Conservation (phyloP, 2,888 invertebrate genomes). For the Aphodius granarius region DNA sequence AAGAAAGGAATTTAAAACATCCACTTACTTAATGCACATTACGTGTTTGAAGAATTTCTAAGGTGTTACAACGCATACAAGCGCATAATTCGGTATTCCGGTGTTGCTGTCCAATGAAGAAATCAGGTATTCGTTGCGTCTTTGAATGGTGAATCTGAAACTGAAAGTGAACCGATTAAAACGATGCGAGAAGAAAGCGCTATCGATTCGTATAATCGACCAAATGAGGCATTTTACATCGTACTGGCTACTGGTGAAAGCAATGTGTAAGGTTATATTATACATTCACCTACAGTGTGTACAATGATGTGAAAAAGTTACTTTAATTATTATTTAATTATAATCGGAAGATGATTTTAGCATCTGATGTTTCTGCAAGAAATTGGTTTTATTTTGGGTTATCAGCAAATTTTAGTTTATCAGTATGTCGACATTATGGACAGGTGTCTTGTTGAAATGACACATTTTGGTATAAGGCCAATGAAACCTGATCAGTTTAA, state of each 20-base stretch:
- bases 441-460: too few relatives aligned
- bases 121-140: neutral
- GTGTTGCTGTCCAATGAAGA: neutral
- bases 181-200: neutral
- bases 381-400: too few relatives aligned
- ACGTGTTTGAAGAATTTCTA: neutral
- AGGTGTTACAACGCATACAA: neutral
- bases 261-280: neutral
- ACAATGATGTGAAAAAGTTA: neutral
- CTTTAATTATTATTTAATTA: neutral
- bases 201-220: neutral
- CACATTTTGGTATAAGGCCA: too few relatives aligned
- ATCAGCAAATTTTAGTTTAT: too few relatives aligned
- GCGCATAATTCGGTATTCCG: neutral
- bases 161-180: neutral
- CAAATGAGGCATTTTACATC: neutral
- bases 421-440: too few relatives aligned
- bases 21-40: neutral
- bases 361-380: too few relatives aligned
- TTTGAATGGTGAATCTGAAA: neutral
- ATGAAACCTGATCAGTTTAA: too few relatives aligned
- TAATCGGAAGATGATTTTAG: neutral
- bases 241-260: neutral
- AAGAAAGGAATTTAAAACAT: too few relatives aligned
- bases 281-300: neutral